phyloP scores from a whole-genome alignment of 37 sponge, comb jelly and placozoan species.

The Ianthella basta region DNA sequence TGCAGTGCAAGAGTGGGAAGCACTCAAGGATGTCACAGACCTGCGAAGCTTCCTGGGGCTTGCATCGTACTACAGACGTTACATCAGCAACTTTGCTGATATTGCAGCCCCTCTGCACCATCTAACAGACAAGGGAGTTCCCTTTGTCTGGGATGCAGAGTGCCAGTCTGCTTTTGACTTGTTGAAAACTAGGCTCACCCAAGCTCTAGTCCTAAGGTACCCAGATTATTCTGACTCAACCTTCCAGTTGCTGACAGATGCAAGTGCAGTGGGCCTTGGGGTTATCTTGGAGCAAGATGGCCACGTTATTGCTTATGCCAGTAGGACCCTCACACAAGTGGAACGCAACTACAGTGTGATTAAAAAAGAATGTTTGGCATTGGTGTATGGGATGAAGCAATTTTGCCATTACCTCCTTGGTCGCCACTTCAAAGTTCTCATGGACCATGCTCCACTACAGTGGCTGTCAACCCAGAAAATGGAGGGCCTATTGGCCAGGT shows the following conservation, averaged over 20 bases:
- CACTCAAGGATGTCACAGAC: too few species aligned
- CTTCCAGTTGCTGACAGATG: slow-evolving; percentile 3
- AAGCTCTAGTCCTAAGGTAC: neutral
- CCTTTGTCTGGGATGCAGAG: neutral
- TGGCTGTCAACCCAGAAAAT: neutral
- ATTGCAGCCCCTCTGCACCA: neutral
- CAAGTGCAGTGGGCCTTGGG: slow-evolving; percentile 4
- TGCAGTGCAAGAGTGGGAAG: too few species aligned
- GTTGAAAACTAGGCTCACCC: neutral
- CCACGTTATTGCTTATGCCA: slow-evolving; percentile 19
- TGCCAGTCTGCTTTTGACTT: neutral
- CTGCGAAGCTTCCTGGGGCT: too few species aligned
- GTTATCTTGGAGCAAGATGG: neutral
- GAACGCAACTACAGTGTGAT: slow-evolving; percentile 1
- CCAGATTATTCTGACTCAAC: slow-evolving; percentile 7
- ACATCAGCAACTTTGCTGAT: too few species aligned
- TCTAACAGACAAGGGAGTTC: neutral
- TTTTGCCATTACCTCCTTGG: slow-evolving; percentile 1
- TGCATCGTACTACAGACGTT: too few species aligned
- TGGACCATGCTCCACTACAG: neutral
- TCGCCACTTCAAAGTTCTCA: neutral
- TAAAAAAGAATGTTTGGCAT: neutral
- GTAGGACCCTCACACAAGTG: neutral
- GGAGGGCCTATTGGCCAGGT: neutral
- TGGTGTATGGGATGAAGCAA: neutral